Conservation (phyloP, 2,888 invertebrate genomes). For the Ophonus ardosiacus region DNA sequence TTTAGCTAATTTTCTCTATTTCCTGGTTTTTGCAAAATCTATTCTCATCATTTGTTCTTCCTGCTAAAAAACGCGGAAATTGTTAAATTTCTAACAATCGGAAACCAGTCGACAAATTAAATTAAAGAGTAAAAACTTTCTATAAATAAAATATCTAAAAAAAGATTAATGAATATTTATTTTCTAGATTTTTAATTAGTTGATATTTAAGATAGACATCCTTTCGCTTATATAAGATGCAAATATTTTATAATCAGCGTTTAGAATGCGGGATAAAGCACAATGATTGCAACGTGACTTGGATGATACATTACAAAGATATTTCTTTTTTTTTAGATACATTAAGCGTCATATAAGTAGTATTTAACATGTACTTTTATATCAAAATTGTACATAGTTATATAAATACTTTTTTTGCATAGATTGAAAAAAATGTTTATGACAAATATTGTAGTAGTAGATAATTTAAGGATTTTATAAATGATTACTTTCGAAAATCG, state of each 20-base stretch:
- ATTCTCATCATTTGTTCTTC: neutral
- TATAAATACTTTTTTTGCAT: too few relatives aligned
- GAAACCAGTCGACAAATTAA: neutral
- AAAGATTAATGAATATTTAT: neutral
- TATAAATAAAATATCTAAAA: neutral
- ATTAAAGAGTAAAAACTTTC: neutral
- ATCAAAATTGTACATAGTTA: too few relatives aligned
- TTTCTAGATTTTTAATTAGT: conserved; percentile 13
- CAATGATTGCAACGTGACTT: conserved; percentile 1
- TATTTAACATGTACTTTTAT: neutral
- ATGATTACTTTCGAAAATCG: too few relatives aligned
- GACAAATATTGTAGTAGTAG: too few relatives aligned
- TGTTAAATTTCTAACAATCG: conserved; percentile 2
- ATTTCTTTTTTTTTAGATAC: neutral
- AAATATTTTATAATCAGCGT: neutral
- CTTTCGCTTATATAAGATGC: neutral
- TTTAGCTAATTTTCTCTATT: neutral
- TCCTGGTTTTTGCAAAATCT: neutral
- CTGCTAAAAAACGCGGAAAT: neutral
- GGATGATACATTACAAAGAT: neutral
- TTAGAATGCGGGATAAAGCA: neutral
- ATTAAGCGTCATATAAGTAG: neutral
- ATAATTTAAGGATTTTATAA: too few relatives aligned
- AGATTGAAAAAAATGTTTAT: too few relatives aligned
- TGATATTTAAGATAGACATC: neutral